Evolutionary conservation across 2,113 vertebrate genomes (phyloP), one percentile per base, ranked within the genome.

Genomic region (Nothobranchius furzeri): DNA sequence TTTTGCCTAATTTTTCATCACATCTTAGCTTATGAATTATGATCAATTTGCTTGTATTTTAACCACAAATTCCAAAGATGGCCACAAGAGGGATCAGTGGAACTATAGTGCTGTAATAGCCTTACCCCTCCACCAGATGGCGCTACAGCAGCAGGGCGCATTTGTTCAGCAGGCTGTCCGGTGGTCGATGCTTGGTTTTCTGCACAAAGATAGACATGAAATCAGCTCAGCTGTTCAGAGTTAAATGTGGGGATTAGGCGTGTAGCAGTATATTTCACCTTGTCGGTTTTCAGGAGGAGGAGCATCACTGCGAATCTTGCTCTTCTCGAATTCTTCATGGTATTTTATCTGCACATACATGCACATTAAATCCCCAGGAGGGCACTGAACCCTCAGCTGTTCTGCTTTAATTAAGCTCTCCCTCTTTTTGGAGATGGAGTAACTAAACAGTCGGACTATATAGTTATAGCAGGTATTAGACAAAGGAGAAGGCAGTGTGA

Each of bases 241-340:
- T 13, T 11, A 37, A 42, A 2, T 12, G 11, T 24, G 7, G 13
- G 14, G 2, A 20, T 12, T 0, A 11, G 12, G 4, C 12, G 43
- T 45, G 43, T 9, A 12, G 12, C 2, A 11, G 11, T 15, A 11
- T 7, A 6, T 1, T 37, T 65, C 68, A 92, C 92, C 76, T 63
- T 82, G 95, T 92, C 93, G n/a, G 83, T 93, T 88, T 0, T 95
- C 94, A 75, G 65, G 81, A 79, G 95, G 47, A 83, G 93, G 37
- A 0, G 71, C 57, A 53, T 95, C 88, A 76, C 93, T 43, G 74
- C 95, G 94, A 91, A 96, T 90, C 85, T 94, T 92, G 89, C 92
- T 96, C 86, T 94, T 95, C 87, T 98, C 97, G 60, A 97, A 99
- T 2, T 98, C 97, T 81, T 98, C 96, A 0, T 99, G 97, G 88